Conservation (phyloP, 2,113 vertebrate genomes). For the Corythoichthys haematopterus region DNA sequence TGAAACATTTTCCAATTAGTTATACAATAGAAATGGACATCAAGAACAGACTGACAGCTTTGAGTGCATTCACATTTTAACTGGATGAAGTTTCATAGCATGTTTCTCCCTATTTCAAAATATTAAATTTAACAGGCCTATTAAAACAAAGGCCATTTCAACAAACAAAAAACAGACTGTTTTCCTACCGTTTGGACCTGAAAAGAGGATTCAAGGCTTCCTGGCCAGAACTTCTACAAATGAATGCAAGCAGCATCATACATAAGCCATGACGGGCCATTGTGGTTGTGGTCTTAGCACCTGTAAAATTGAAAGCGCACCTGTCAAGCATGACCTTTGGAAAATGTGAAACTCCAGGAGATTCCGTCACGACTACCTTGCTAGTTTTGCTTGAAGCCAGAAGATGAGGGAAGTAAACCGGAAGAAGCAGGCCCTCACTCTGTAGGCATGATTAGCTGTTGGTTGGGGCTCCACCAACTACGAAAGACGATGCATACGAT, state of each 20-base stretch:
- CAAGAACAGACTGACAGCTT: background rate
- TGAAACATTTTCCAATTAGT: background rate
- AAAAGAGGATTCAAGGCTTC: constrained; percentile 68
- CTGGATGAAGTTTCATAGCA: background rate
- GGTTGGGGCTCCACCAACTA: background rate
- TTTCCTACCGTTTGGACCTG: constrained; percentile 78
- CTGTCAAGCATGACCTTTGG: background rate
- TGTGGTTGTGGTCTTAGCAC: constrained; percentile 43
- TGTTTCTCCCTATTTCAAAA: background rate
- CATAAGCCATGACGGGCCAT: constrained; percentile 74
- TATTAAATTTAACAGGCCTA: no score
- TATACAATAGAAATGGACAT: background rate
- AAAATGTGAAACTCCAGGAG: background rate
- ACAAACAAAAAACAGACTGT: background rate
- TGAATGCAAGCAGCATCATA: constrained; percentile 69
- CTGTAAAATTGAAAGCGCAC: constrained; percentile 14
- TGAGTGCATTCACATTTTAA: background rate
- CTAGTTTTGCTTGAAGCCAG: background rate
- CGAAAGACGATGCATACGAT: background rate
- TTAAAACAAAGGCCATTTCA: background rate
- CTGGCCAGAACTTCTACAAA: constrained; percentile 71
- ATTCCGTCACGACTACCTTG: constrained; percentile 1
- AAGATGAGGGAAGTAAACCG: background rate
- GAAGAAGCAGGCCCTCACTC: constrained; percentile 9
- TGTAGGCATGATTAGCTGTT: constrained; percentile 2